Evolutionary conservation across 2,888 invertebrate genomes (phyloP), one percentile per base, ranked within the genome.

Genomic region (Papilio protenor): DNA sequence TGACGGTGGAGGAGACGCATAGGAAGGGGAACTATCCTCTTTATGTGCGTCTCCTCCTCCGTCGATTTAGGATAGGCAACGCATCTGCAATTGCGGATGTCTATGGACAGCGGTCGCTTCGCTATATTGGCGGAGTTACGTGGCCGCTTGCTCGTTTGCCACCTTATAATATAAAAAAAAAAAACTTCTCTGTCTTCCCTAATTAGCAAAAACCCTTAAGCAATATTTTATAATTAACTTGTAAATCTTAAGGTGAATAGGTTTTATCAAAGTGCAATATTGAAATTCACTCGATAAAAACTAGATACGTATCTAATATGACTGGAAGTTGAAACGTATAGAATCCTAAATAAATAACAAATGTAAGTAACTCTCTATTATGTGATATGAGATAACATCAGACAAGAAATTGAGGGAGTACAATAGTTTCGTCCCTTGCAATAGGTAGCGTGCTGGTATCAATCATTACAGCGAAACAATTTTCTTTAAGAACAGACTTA

Each of bases 371-470:
- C 40, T 64, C 49, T 8, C 45, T 71, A 59, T 71, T 72, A 49
- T 77, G n/a, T 55, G 27, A 73, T 77, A 73, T 73, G 55, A 12
- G 27, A 69, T 27, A 66, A 73, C 57, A 73, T 71, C 59, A 73
- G 73, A 69, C 10, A 49, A 69, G 59, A 69, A 77, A 77, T 73
- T 59, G 73, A 45, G 57, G 59, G 47, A 69, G 57, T 55, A 77
- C 73, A 77, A 77, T 69, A 69, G 73, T 70, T 27, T 70, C 74
- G 21, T 64, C 52, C 59, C 23, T 71, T 71, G 64, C 77, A 71
- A 75, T 27, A 40, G 27, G 27, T 75, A 40, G 77, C 75, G 75
- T 71, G 61, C 52, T 61, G 33, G 16, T 49, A 70, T 75, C 49
- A 71, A 71, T 75, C 61, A 69, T 55, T 69, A 21, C 47, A 64